phyloP scores from a whole-genome alignment of 2,888 invertebrate genomes.

The Drosophila stalkeri region DNA sequence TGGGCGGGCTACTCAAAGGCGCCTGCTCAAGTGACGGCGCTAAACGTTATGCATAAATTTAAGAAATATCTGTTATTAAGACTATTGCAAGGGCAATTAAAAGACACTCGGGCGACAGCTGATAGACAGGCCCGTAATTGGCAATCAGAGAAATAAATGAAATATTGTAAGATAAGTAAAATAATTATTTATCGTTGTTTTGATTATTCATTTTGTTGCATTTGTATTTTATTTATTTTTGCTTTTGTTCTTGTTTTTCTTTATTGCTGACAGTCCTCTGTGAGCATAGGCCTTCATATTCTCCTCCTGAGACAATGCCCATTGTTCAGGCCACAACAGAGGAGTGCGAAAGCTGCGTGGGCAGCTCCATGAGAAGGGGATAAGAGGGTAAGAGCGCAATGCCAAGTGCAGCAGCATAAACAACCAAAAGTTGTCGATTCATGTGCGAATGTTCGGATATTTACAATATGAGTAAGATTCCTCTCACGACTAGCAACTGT shows the following conservation, averaged over 20 bases:
- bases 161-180: conserved; percentile 3
- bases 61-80: conserved; percentile 61
- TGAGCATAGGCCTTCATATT: conserved; percentile 18
- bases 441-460: conserved; percentile 17
- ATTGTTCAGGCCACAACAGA: conserved; percentile 51
- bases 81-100: conserved; percentile 60
- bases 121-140: conserved; percentile 35
- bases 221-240: background rate
- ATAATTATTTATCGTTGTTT: conserved; percentile 19
- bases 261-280: conserved; percentile 25
- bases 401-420: conserved; percentile 42
- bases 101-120: conserved; percentile 37
- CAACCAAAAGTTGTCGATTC: conserved; percentile 29
- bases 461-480: conserved; percentile 10
- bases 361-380: background rate
- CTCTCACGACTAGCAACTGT: background rate
- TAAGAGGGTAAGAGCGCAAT: conserved; percentile 20
- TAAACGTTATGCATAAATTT: conserved; percentile 63
- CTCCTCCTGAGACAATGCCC: conserved; percentile 43
- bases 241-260: conserved; percentile 9
- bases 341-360: conserved; percentile 37
- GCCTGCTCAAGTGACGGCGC: conserved; percentile 71
- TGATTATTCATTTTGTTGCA: conserved; percentile 2
- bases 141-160: conserved; percentile 5
- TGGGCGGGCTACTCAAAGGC: conserved; percentile 52